Conservation (phyloP, 2,113 vertebrate genomes). For the Petrocephalus microphthalmus region DNA sequence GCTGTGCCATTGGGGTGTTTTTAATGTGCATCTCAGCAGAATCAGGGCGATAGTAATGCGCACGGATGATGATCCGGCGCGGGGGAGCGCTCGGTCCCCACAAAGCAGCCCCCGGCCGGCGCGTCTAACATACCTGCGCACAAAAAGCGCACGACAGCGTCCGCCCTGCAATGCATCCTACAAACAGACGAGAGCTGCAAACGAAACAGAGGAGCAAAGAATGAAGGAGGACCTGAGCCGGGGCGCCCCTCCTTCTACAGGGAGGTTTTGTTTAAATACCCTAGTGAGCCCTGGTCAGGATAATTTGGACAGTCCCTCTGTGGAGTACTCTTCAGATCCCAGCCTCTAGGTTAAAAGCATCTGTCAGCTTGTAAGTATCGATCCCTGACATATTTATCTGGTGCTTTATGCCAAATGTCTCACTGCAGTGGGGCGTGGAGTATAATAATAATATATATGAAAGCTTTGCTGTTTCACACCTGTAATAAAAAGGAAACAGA, state of each 20-base stretch:
- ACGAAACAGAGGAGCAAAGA: background rate
- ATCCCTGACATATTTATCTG: background rate
- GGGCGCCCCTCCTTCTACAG: slow-evolving; percentile 44
- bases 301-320: slow-evolving; percentile 64
- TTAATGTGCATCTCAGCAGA: background rate
- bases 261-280: slow-evolving; percentile 57
- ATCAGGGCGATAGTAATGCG: background rate
- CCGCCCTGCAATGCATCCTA: background rate
- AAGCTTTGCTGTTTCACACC: background rate
- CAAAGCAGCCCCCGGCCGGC: background rate
- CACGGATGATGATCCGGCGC: too few species aligned
- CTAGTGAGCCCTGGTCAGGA: slow-evolving; percentile 35
- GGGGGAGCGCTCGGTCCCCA: background rate
- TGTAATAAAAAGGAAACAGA: background rate
- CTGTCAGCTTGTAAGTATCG: slow-evolving; percentile 45
- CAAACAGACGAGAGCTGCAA: background rate
- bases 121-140: background rate
- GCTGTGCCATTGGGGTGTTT: background rate
- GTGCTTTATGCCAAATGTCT: background rate
- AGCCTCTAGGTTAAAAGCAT: slow-evolving; percentile 26
- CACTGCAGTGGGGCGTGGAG: background rate
- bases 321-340: slow-evolving; percentile 59
- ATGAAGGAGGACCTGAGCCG: slow-evolving; percentile 31
- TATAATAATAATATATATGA: background rate
- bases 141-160: background rate